Evolutionary conservation across 2,797 vertebrate species (phyloP).

Genomic region (Arctocebus calabarensis): DNA sequence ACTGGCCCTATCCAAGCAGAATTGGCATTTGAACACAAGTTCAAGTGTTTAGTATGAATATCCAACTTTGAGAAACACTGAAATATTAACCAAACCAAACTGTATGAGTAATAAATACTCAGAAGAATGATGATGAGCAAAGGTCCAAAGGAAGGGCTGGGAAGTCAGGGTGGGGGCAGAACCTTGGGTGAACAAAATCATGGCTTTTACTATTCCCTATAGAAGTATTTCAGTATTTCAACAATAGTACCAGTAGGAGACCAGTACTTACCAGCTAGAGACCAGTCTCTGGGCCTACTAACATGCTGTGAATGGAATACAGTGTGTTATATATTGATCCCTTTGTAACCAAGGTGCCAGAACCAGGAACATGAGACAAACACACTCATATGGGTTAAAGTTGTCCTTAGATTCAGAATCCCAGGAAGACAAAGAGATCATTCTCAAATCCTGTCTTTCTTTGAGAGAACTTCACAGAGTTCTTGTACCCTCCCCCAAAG

Average conservation of each 20-base stretch:
- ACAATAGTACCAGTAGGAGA: too few species aligned
- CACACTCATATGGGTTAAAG: too few species aligned
- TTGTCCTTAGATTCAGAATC: too few species aligned
- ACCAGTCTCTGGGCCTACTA: background rate
- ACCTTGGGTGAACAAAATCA: background rate
- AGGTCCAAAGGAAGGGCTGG: background rate
- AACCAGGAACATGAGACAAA: too few species aligned
- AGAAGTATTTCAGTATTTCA: background rate
- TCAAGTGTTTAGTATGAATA: background rate
- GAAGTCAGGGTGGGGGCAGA: background rate
- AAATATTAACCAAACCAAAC: background rate
- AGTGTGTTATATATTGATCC: background rate
- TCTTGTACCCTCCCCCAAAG: too few species aligned
- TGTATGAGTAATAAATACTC: background rate
- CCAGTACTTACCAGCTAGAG: background rate
- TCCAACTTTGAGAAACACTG: background rate
- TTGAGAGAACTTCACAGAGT: too few species aligned
- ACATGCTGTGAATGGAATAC: background rate
- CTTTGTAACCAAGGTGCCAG: too few species aligned
- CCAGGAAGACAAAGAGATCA: too few species aligned
- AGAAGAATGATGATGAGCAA: background rate
- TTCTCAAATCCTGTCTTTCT: too few species aligned
- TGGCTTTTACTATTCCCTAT: background rate
- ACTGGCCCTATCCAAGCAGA: background rate
- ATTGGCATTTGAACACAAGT: background rate